Conservation (phyloP, 2,888 invertebrate species). For the Nephrotoma flavescens region DNA sequence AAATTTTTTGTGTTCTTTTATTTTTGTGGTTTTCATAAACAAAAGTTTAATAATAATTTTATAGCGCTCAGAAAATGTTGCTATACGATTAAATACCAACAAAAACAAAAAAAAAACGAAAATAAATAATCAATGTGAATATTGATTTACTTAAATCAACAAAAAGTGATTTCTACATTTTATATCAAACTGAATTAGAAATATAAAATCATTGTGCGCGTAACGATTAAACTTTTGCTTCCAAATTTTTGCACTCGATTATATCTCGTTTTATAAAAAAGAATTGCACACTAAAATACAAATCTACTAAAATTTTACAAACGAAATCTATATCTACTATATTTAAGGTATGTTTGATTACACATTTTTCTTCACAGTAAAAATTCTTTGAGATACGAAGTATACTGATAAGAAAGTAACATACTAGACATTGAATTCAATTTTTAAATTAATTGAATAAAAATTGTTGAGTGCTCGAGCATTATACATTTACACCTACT, state of each 20-base stretch:
- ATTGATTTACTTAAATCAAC: background rate
- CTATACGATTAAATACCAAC: background rate
- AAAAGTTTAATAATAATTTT: background rate
- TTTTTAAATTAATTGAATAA: background rate
- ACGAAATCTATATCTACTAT: background rate
- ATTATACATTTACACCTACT: background rate
- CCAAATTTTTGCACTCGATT: background rate
- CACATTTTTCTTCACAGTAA: background rate
- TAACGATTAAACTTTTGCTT: background rate
- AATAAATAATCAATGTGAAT: background rate
- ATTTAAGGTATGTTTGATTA: background rate
- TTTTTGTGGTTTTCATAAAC: background rate
- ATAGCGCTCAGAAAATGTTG: background rate
- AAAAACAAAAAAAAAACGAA: background rate
- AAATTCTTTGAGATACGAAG: background rate
- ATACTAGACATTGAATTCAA: background rate
- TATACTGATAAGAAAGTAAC: background rate
- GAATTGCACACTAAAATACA: background rate
- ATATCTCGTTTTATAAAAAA: background rate
- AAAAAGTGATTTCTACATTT: background rate
- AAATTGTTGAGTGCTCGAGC: background rate
- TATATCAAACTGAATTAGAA: background rate
- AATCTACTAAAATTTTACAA: background rate
- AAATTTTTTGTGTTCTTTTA: background rate
- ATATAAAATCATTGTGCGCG: background rate